Conservation (phyloP, 2,113 vertebrate species). For the Myanophis thanlyinensis region DNA sequence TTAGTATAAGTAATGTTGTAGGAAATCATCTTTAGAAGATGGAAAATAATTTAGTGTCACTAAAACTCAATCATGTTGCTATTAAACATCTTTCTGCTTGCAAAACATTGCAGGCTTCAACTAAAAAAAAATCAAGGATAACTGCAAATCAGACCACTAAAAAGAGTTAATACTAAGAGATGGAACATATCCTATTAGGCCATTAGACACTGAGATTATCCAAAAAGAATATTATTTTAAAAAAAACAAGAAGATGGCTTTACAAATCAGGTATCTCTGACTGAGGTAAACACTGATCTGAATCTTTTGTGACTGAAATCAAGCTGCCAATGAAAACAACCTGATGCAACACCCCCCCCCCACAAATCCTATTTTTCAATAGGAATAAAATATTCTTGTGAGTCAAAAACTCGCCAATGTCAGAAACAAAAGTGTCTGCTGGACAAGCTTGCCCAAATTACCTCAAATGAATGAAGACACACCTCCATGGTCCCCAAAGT, state of each 20-base stretch:
- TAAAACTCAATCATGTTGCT: neutral
- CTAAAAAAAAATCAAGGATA: neutral
- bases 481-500: neutral
- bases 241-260: neutral
- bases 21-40: neutral
- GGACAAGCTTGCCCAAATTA: neutral
- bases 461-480: neutral
- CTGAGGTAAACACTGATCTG: neutral
- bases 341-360: neutral
- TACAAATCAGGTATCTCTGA: neutral
- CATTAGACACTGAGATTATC: neutral
- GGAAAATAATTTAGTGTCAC: neutral
- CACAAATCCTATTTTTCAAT: neutral
- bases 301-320: neutral
- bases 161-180: neutral
- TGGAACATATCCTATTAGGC: neutral
- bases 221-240: neutral
- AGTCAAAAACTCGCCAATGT: neutral
- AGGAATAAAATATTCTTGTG: neutral
- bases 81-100: neutral
- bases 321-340: neutral
- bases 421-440: neutral
- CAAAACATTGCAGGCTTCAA: neutral
- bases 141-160: neutral
- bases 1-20: neutral